Base-by-base conservation (phyloP, 2,797 vertebrate genomes). In the Platalea minor region DNA sequence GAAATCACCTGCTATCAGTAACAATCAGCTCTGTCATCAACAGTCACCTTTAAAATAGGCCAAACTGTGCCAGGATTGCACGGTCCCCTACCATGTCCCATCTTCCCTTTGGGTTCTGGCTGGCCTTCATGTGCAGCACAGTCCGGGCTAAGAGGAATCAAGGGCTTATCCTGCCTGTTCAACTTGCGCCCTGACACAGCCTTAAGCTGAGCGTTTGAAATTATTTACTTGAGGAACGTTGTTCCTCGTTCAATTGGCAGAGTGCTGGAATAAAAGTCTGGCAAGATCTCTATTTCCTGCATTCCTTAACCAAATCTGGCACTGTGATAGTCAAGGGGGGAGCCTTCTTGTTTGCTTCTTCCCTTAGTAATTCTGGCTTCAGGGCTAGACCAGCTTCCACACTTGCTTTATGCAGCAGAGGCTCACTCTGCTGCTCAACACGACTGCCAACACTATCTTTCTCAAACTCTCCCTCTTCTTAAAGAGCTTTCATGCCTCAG, bases 1-100 rank as follows among this genome's bases (percentile, higher is more conserved):
- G 92, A 96, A 97, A 96, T 83, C 92, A 97, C 96, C 95, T 95
- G 82, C 85, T 93, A 90, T 73, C 56, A 5, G 35, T 68, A 84
- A 43, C 54, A 37, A 95, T 89, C 91, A 89, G 61, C 69, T 92
- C 75, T 73, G 39, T 85, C 92, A 96, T 77, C 92, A 96, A 59
- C 8, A 81, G 63, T 23, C 73, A 78, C 69, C 81, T 92, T 81
- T 70, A 31, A 64, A 85, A 90, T 90, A 68, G 56, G 41, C 60
- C 31, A 89, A 85, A 46, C 20, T 74, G 31, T 17, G 72, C 37
- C 56, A 83, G 50, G 57, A 84, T 14, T 57, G 24, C 70, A 17
- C 0, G 0, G 51, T 73, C 63, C 79, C 56, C 50, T 20, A 70
- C 43, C 33, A 33, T 1, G 23, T 45, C 56, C 84, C 68, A 80